Evolutionary conservation across 2,888 invertebrate species (phyloP), one percentile per base, ranked within the genome.

Genomic region (Acleris cristana): DNA sequence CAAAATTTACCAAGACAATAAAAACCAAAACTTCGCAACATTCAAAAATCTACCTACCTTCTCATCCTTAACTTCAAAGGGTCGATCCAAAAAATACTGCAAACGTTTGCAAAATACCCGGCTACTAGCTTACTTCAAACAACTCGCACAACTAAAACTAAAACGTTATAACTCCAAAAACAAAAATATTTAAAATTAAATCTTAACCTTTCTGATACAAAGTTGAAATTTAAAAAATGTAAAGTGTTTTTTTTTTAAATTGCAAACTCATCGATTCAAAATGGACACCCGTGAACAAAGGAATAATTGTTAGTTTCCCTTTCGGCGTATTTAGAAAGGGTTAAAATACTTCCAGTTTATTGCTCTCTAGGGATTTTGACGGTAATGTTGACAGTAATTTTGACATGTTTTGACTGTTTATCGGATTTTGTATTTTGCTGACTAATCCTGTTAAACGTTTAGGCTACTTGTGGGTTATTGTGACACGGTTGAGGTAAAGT

Each of bases 381-480:
- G 79, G 82, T 78, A 86, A 86, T 84, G 75, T 84, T 86, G 84
- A 82, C 80, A 74, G 74, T 57, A 73, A 79, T 83, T 89, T 87
- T 89, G 90, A 87, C 86, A 85, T 92, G 85, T 90, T 91, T 85
- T 90, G 91, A 91, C 90, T 82, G 72, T 63, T 61, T 81, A 80
- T 83, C 72, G 85, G 82, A 86, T 89, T 87, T 83, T 74, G 73
- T 70, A 79, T 80, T 75, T 70, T 84, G 88, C 87, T 82, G 75
- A 73, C 85, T 89, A 88, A 90, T 86, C 82, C 76, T 82, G 74
- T 83, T 80, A 74, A 74, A 66, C 73, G 73, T 70, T 69, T 64
- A 14, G 59, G 77, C 88, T 89, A 88, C 88, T 87, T 88, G 86
- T 81, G 65, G 70, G 49, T 64, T 64, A 74, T 76, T 65, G 62